Conservation (phyloP, 2,888 invertebrate species). For the Coenonympha arcania region DNA sequence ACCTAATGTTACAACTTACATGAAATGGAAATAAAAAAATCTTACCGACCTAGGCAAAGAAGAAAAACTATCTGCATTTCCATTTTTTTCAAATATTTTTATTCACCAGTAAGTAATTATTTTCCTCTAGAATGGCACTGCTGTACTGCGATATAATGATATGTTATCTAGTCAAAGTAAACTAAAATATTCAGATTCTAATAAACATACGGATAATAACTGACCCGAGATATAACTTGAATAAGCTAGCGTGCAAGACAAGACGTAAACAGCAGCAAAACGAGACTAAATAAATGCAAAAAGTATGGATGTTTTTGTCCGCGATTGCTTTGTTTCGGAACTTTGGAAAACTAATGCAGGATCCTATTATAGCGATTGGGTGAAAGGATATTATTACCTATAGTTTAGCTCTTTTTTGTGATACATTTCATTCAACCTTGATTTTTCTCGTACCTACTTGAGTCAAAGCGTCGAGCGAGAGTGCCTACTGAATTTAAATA, state of each 20-base stretch:
- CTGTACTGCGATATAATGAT: conserved; percentile 1
- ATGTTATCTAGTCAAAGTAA: not conserved
- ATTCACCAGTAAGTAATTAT: conserved; percentile 5
- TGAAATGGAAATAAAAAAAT: conserved; percentile 9
- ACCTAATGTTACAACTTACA: no score
- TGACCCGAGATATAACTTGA: conserved; percentile 41
- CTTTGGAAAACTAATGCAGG: conserved; percentile 43
- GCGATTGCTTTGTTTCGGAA: conserved; percentile 40
- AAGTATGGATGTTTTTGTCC: conserved; percentile 39
- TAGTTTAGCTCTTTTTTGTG: conserved; percentile 25
- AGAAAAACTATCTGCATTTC: conserved; percentile 12
- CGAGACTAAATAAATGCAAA: conserved; percentile 44
- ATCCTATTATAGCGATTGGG: conserved; percentile 31
- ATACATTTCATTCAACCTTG: conserved; percentile 25
- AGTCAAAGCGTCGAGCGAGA: conserved; percentile 3
- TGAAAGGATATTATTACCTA: conserved; percentile 36
- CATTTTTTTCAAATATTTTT: conserved; percentile 22
- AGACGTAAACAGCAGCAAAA: conserved; percentile 39
- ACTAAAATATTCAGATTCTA: not conserved
- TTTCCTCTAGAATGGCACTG: conserved; percentile 10
- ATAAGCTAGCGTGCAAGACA: conserved; percentile 50
- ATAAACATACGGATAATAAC: conserved; percentile 13
- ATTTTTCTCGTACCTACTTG: conserved; percentile 20
- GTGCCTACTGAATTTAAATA: no score
- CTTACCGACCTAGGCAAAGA: conserved; percentile 27